Evolutionary conservation across 2,113 vertebrate genomes (phyloP), one percentile per base, ranked within the genome.

Genomic region (Psilopsiagon aymara): DNA sequence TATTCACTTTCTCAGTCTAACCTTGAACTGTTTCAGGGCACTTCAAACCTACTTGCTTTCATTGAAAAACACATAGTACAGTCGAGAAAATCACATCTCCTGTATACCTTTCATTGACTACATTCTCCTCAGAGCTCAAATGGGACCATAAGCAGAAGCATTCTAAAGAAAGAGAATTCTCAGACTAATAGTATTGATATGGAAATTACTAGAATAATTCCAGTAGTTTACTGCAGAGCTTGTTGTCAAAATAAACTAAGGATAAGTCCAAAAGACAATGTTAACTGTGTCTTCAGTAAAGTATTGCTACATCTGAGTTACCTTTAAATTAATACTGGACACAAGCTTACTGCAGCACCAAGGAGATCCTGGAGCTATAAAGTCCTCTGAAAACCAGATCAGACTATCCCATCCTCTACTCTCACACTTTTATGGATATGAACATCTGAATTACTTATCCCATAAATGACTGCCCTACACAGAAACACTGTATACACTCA

Each of bases 111-210:
- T 53, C 31, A 35, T 57, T 20, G 10, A 5, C n/a, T 60, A 39
- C 2, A 0, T 67, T 33, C 10, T 37, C 33, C 18, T 43, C 0
- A 0, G 23, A 92, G 27, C 17, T 63, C n/a, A 73, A 44, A 39
- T 28, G 10, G 31, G 18, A 82, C 18, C 80, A 80, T n/a, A 60
- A 59, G 15, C 8, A 70, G 37, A 19, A 75, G 11, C 33, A n/a
- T 52, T 15, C 0, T 43, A 44, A 82, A 52, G 47, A 49, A 86
- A 82, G 25, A 60, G 23, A 78, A 82, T 62, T 89, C 33, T 28
- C 44, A 64, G 39, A 59, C 2, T 52, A 90, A 33, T 20, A 0
- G 3, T 9, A 39, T 15, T 17, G 7, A 39, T 31, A 64, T 1
- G 7, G 39, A 90, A 91, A 85, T 64, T 10, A 27, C 20, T 74